Base-by-base conservation (phyloP, 2,888 invertebrate genomes). In the Drosophila atroscutellata region DNA sequence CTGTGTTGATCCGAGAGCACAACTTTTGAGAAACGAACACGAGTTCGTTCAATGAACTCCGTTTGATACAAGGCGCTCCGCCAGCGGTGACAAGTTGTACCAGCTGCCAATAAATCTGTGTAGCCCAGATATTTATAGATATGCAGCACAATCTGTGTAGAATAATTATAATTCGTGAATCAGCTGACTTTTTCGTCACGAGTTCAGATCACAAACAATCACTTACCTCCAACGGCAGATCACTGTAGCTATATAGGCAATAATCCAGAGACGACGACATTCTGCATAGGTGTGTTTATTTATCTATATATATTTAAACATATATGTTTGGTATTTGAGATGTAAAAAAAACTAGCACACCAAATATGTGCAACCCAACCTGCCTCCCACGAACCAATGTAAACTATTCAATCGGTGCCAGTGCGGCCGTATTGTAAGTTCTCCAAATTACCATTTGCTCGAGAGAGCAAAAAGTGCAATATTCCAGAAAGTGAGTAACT, bases 51-150 rank as follows among this genome's bases (percentile, higher is more conserved):
- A 34, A 91, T 89, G 39, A 94, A 94, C 73, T 94, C 94, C 2
- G 93, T 92, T 83, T 95, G 95, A 83, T 95, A 94, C 8, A 95
- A 94, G 18, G 96, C 96, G 72, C 95, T 94, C 75, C 95, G 95
- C 96, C 96, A 96, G 0, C 94, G 93, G 24, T 92, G 94, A 89
- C 95, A 95, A 30, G 95, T 95, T 78, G 95, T 93, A 77, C 95
- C 95, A 42, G 95, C 95, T 52, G 94, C 93, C 91, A 95, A 94
- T 79, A 95, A 93, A 89, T 96, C 96, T 2, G 95, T 94, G 80
- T 95, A 94, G 42, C 95, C 94, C 77, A 96, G 92, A 91, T 94
- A 95, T 77, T 95, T 94, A 89, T 95, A 95, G 75, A 96, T 94
- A 79, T 95, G 94, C 66, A 95, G 94, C 77, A 96, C 93, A 61